These are phyloP conservation scores for Tethea ocularis DNA, from an alignment of 2,888 invertebrate species.

Conservation along the genomic window DNA sequence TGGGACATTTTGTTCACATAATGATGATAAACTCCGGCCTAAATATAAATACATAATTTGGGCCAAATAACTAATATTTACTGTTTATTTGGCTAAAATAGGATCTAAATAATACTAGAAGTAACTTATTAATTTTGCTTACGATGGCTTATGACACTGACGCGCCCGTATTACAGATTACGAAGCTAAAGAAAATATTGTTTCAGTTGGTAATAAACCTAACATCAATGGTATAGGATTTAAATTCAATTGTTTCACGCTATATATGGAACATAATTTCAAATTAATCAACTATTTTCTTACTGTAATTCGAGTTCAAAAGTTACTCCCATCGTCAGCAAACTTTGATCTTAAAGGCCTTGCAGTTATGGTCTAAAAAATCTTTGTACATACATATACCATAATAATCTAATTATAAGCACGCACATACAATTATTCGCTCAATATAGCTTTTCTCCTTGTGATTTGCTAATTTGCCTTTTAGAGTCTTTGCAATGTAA, in stretches of 20 bases:
- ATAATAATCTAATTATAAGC: conserved; percentile 53
- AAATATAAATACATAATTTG: not conserved
- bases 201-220: not conserved
- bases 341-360: conserved; percentile 43
- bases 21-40: too few relatives aligned
- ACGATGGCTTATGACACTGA: not conserved
- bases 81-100: too few relatives aligned
- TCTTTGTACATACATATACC: conserved; percentile 50
- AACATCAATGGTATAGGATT: not conserved
- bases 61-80: not conserved
- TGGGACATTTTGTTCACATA: too few relatives aligned
- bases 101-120: not conserved
- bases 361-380: conserved; percentile 48
- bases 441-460: conserved; percentile 69
- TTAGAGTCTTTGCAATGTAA: conserved; percentile 64
- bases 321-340: not conserved
- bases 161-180: not conserved
- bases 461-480: conserved; percentile 81
- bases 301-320: not conserved
- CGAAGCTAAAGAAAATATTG: not conserved
- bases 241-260: not conserved
- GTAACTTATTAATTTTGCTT: not conserved
- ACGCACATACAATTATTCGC: conserved; percentile 69
- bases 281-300: not conserved
- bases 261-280: not conserved